These are phyloP conservation scores for Spodoptera litura DNA, from an alignment of 1,140 invertebrate species.

Conservation along the genomic window DNA sequence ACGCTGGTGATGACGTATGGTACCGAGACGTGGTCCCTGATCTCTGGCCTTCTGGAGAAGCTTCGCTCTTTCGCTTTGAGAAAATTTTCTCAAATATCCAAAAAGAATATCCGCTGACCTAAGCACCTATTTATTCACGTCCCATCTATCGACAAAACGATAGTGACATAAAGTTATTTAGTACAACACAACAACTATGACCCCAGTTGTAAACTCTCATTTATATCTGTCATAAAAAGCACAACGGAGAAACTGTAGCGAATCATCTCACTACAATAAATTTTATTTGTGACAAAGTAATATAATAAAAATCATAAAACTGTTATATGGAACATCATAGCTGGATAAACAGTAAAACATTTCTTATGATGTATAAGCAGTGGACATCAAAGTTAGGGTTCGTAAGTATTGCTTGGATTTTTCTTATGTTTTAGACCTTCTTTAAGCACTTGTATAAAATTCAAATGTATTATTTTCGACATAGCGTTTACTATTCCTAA, in stretches of 20 bases:
- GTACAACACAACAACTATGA: neutral
- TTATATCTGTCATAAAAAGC: conserved; percentile 19
- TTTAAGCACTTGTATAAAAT: neutral
- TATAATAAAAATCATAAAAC: conserved; percentile 34
- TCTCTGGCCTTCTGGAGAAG: too few relatives aligned
- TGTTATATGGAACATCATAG: conserved; percentile 6
- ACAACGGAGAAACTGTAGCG: conserved; percentile 7
- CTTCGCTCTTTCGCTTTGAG: too few relatives aligned
- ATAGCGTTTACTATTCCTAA: too few relatives aligned
- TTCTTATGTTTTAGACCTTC: neutral
- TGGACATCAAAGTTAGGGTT: conserved; percentile 13
- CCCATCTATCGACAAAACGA: neutral
- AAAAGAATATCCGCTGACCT: too few relatives aligned
- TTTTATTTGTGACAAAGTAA: conserved; percentile 32
- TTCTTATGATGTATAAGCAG: conserved; percentile 18
- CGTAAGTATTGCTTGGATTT: neutral
- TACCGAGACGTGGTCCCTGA: too few relatives aligned
- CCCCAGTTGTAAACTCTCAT: conserved; percentile 9
- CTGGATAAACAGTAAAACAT: conserved; percentile 3
- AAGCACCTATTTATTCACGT: neutral
- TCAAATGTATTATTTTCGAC: too few relatives aligned
- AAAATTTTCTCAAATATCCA: too few relatives aligned
- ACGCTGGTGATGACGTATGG: too few relatives aligned
- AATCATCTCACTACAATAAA: conserved; percentile 29
- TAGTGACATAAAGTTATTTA: conserved; percentile 13